Evolutionary conservation across 2,888 invertebrate genomes (phyloP), one percentile per base, ranked within the genome.

Genomic region (Netelia fuscicornis): DNA sequence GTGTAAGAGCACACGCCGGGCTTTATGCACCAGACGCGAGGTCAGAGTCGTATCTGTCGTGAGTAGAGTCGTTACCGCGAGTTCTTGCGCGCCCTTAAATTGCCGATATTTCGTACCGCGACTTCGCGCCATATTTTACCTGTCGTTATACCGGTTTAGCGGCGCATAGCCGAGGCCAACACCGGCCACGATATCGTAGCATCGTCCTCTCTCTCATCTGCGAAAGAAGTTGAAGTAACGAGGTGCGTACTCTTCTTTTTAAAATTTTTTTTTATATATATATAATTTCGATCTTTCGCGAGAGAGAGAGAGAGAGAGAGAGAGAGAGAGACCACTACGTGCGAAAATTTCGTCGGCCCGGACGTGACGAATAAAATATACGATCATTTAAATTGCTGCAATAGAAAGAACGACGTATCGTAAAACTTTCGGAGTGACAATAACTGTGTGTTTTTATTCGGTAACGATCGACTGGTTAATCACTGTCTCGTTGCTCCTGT

Each of bases 71-170:
- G 84, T 87, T 87, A 87, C 82, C 79, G 81, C 85, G 81, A 81
- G 82, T 86, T 87, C 86, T 83, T 84, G 84, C 86, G 85, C 88
- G 85, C 84, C 84, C 86, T 86, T 85, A 86, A 87, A 87, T 88
- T 85, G 87, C 85, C 85, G 87, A 85, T 88, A 88, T 86, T 88
- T 86, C 81, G 85, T 86, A 85, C 81, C 70, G 83, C 85, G 82
- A 84, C 85, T 87, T 88, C 86, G 75, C 87, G 86, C 87, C 86
- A 86, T 88, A 88, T 86, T 87, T 88, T 86, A 88, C 87, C 84
- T 78, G 83, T 88, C 87, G 84, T 87, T 87, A 88, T 85, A 87
- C 86, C 86, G 86, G 86, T 85, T 87, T 60, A 79, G 70, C 74
- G 30, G 23, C 62, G 67, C 48, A 62, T 56, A 52, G 48, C 65